Percentiles rank a stretch among this genome's conserved stretches.
Conservation (phyloP, 2,113 vertebrate species). For the Sturnus vulgaris region DNA sequence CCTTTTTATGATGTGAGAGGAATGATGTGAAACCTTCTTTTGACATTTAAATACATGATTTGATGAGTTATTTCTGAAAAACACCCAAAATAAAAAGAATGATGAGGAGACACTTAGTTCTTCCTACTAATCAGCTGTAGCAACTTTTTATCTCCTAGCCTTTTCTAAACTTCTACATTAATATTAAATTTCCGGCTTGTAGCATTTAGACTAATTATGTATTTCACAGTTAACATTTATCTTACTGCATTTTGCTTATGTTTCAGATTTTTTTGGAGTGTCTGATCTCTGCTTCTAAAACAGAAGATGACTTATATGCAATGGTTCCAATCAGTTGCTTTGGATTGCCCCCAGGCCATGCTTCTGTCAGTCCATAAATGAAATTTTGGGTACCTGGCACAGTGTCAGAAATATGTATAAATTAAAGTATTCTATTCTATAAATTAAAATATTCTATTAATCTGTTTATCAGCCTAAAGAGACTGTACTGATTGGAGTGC, state of each 20-base stretch:
- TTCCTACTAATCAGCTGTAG: slow-evolving; percentile 11
- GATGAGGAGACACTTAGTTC: background rate
- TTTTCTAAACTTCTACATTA: background rate
- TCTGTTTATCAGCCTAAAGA: background rate
- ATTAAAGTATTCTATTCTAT: background rate
- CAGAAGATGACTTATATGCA: background rate
- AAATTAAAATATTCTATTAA: background rate
- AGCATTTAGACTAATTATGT: background rate
- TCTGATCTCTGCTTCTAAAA: background rate
- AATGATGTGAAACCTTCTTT: background rate
- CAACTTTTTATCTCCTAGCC: background rate
- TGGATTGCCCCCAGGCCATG: background rate
- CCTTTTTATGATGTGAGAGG: background rate
- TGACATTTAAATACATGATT: background rate
- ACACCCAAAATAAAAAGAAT: background rate
- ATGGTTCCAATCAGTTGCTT: background rate
- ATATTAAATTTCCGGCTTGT: background rate
- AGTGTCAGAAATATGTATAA: background rate
- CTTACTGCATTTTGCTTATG: background rate
- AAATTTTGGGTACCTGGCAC: background rate
- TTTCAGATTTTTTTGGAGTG: background rate
- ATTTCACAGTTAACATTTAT: background rate
- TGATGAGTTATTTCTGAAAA: slow-evolving; percentile 34
- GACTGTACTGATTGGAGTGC: background rate
- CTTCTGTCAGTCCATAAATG: background rate